A percentile compares a stretch with the other conserved stretches of the same genome.
These are phyloP conservation scores for Adrianichthys oophorus DNA, from an alignment of 2,797 vertebrate genomes.

Conservation along the genomic window DNA sequence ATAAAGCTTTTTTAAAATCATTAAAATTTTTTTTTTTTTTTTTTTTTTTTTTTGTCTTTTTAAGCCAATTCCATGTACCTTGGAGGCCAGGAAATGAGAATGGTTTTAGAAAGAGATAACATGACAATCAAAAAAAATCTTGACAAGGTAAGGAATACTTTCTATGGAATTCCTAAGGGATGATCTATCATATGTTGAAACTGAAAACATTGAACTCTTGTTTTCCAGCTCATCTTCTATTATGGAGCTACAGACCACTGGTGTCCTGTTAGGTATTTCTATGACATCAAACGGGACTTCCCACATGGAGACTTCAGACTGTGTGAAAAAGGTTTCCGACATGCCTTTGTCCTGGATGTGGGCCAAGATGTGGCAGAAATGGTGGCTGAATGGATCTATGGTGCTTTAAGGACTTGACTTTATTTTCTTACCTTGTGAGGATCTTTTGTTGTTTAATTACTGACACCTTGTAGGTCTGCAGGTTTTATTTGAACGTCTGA, in stretches of 20 bases:
- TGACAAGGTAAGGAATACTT: constrained; percentile 81
- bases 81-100: constrained; percentile 90
- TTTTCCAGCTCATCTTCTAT: constrained; percentile 90
- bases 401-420: constrained; percentile 63
- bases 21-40: constrained; percentile 17
- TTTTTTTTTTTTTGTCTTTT: no score
- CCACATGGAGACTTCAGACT: constrained; percentile 87
- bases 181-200: no score
- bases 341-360: constrained; percentile 85
- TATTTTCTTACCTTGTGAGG: background rate
- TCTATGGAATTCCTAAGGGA: no score
- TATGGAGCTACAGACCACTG: constrained; percentile 87
- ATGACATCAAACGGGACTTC: constrained; percentile 89
- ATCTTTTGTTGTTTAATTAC: no score
- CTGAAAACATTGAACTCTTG: background rate
- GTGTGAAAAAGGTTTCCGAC: constrained; percentile 85
- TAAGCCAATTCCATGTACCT: constrained; percentile 90
- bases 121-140: constrained; percentile 83
- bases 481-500: no score
- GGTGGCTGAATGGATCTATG: constrained; percentile 82
- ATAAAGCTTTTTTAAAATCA: background rate
- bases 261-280: constrained; percentile 88
- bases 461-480: no score
- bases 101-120: constrained; percentile 85
- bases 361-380: constrained; percentile 83